Evolutionary conservation across 2,888 invertebrate species (phyloP).

Genomic region (Chloroclysta siterata): DNA sequence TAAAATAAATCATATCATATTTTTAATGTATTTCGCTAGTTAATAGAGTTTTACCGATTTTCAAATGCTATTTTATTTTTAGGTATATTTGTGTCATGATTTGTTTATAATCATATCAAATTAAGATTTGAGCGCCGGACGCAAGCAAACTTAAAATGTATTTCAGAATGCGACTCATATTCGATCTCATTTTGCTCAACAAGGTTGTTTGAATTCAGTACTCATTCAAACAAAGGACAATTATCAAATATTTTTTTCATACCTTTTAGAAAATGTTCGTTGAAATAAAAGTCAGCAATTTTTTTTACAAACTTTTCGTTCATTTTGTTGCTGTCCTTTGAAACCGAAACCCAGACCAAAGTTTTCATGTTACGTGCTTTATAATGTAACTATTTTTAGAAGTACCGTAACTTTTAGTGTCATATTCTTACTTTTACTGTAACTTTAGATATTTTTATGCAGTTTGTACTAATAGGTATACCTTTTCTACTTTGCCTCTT

Average conservation of each 20-base stretch:
- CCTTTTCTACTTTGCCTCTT: constrained; percentile 9
- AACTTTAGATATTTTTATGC: constrained; percentile 32
- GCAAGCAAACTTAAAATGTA: constrained; percentile 10
- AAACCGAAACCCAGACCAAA: constrained; percentile 35
- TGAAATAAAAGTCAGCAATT: neutral
- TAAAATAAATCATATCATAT: neutral
- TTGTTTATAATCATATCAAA: constrained; percentile 1
- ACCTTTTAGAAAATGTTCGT: neutral
- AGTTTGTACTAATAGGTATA: constrained; percentile 17
- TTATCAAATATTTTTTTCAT: neutral
- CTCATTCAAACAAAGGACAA: neutral
- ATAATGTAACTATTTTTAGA: constrained; percentile 1
- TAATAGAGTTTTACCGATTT: neutral
- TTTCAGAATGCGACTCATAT: constrained; percentile 12
- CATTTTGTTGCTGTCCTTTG: neutral
- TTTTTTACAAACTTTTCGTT: neutral
- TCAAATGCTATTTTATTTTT: neutral
- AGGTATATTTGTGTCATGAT: constrained; percentile 8
- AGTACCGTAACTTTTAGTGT: constrained; percentile 34
- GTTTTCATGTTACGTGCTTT: constrained; percentile 32
- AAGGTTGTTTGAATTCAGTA: constrained; percentile 4
- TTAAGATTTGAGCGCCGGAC: constrained; percentile 23
- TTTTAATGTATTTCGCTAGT: constrained; percentile 19
- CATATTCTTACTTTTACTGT: constrained; percentile 36
- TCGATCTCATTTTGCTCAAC: constrained; percentile 33